phyloP scores from a whole-genome alignment of 2,113 vertebrate genomes.

The Brachirus orientalis region DNA sequence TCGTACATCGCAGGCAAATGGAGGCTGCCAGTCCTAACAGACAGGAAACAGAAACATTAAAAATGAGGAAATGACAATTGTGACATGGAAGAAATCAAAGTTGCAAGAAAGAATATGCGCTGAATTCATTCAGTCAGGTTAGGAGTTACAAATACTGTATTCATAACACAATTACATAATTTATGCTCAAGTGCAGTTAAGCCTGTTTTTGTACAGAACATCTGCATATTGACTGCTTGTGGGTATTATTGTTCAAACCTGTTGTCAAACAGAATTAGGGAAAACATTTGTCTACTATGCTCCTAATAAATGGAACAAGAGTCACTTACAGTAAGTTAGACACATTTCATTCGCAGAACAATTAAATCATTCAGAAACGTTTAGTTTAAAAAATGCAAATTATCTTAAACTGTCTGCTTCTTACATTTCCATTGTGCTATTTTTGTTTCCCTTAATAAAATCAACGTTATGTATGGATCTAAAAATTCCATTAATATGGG shows the following conservation, averaged over 20 bases:
- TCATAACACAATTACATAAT: neutral
- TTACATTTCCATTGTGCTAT: too few relatives aligned
- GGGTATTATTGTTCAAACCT: neutral
- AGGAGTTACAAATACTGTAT: neutral
- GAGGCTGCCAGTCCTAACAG: conserved; percentile 96
- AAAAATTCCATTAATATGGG: neutral
- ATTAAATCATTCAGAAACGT: too few relatives aligned
- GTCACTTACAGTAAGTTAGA: too few relatives aligned
- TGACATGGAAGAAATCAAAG: neutral
- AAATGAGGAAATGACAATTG: neutral
- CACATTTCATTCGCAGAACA: too few relatives aligned
- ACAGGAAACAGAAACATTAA: conserved; percentile 11
- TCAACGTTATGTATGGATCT: too few relatives aligned
- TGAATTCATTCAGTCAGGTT: neutral
- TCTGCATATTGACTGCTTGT: too few relatives aligned
- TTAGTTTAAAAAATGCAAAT: too few relatives aligned
- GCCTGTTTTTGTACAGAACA: neutral
- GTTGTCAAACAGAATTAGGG: too few relatives aligned
- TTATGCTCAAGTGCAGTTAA: neutral
- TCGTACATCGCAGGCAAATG: conserved; percentile 96
- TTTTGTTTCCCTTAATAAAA: too few relatives aligned
- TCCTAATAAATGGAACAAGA: too few relatives aligned
- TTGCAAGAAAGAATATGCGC: neutral
- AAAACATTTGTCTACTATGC: too few relatives aligned
- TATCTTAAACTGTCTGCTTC: too few relatives aligned